Evolutionary conservation across 2,113 vertebrate species (phyloP).

Genomic region (Cavia aperea): DNA sequence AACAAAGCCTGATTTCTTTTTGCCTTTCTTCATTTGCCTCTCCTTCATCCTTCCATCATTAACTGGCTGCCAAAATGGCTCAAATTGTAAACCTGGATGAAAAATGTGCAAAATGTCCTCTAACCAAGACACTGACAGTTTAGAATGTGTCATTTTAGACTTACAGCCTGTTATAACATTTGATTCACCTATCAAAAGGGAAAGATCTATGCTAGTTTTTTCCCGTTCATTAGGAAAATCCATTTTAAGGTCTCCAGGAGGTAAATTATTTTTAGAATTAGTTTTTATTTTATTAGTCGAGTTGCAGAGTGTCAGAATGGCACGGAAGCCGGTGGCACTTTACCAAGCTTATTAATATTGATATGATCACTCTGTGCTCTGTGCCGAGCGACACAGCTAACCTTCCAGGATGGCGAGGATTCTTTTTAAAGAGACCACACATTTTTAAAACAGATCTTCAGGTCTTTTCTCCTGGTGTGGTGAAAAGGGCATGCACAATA

Average conservation of each 20-base stretch:
- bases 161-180: constrained; percentile 46
- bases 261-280: constrained; percentile 78
- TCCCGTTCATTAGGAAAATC: constrained; percentile 71
- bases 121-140: constrained; percentile 15
- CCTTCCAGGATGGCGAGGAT: constrained; percentile 56
- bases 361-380: constrained; percentile 59
- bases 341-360: constrained; percentile 71
- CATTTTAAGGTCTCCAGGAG: constrained; percentile 76
- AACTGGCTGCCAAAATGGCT: constrained; percentile 29
- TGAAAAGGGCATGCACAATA: constrained; percentile 23
- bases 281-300: constrained; percentile 74
- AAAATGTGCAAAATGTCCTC: constrained; percentile 48
- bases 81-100: constrained; percentile 37
- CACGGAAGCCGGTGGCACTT: constrained; percentile 58
- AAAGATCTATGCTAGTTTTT: constrained; percentile 56
- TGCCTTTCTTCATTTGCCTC: constrained; percentile 2
- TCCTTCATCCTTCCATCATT: background rate
- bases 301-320: constrained; percentile 68
- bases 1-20: constrained; percentile 2
- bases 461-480: constrained; percentile 30
- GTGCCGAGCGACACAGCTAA: constrained; percentile 61
- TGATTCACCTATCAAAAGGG: constrained; percentile 54
- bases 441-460: background rate
- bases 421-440: constrained; percentile 61
- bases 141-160: constrained; percentile 44